Conservation (phyloP, 2,113 vertebrate species). For the Arenaria interpres region DNA sequence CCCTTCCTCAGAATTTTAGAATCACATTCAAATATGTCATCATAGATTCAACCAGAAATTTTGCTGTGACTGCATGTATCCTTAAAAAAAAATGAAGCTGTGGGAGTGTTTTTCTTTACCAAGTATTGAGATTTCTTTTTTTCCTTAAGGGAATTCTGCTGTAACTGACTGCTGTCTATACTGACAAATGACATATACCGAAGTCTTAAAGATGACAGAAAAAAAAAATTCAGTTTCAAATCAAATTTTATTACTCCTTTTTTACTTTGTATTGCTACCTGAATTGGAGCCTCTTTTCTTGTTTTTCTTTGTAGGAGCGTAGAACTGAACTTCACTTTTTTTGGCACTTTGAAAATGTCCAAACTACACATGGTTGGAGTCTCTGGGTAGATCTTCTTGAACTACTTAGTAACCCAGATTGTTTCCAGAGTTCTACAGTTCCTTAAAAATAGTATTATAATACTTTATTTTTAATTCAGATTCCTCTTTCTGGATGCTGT, state of each 20-base stretch:
- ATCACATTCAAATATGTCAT: background rate
- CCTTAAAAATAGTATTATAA: background rate
- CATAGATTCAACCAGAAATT: background rate
- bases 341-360: background rate
- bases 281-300: background rate
- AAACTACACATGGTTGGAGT: background rate
- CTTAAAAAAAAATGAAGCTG: background rate
- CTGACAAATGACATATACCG: background rate
- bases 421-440: background rate
- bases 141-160: background rate
- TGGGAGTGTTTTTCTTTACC: background rate
- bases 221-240: background rate
- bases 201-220: background rate
- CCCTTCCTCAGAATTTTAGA: background rate
- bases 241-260: background rate
- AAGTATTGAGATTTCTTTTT: background rate
- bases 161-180: background rate
- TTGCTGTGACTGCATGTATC: background rate
- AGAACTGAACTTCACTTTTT: background rate
- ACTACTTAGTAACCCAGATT: background rate
- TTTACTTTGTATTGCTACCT: background rate
- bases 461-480: background rate
- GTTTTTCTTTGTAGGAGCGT: background rate
- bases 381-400: background rate
- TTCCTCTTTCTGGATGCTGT: background rate